These are phyloP conservation scores for Lissonota sp. DNA, from an alignment of 2,888 invertebrate genomes.

Conservation along the genomic window DNA sequence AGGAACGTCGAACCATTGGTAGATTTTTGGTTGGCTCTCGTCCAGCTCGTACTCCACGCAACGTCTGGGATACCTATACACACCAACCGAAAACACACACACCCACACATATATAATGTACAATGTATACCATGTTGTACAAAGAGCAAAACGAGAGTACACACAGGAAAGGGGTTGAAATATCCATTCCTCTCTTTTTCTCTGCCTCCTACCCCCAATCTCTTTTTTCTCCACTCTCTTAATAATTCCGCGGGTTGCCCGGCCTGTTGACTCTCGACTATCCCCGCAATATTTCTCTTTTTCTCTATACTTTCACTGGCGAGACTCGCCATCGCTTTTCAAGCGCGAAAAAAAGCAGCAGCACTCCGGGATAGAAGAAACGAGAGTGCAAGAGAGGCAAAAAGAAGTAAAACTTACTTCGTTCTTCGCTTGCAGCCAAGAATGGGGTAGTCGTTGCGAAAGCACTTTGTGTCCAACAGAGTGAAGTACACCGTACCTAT, in stretches of 20 bases:
- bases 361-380: no score
- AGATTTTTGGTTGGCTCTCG: slow-evolving; percentile 74
- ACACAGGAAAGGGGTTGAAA: slow-evolving; percentile 33
- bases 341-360: background rate
- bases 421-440: slow-evolving; percentile 84
- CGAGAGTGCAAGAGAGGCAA: slow-evolving; percentile 3
- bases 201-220: background rate
- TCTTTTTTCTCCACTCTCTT: slow-evolving; percentile 35
- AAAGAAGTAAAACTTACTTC: slow-evolving; percentile 83
- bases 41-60: slow-evolving; percentile 80
- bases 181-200: slow-evolving; percentile 9
- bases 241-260: slow-evolving; percentile 52
- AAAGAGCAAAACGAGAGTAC: slow-evolving; percentile 14
- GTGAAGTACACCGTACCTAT: slow-evolving; percentile 85
- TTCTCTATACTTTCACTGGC: slow-evolving; percentile 23
- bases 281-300: slow-evolving; percentile 5
- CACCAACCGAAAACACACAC: slow-evolving; percentile 40
- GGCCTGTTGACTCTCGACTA: slow-evolving; percentile 55
- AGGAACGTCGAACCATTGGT: slow-evolving; percentile 81
- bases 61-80: slow-evolving; percentile 73
- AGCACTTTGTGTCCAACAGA: slow-evolving; percentile 86
- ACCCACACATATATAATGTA: slow-evolving; percentile 7
- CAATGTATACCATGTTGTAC: background rate
- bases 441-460: slow-evolving; percentile 86
- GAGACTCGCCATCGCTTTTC: background rate